Evolutionary conservation across 2,797 vertebrate species (phyloP).

Genomic region (Tenualosa thibaudeaui): DNA sequence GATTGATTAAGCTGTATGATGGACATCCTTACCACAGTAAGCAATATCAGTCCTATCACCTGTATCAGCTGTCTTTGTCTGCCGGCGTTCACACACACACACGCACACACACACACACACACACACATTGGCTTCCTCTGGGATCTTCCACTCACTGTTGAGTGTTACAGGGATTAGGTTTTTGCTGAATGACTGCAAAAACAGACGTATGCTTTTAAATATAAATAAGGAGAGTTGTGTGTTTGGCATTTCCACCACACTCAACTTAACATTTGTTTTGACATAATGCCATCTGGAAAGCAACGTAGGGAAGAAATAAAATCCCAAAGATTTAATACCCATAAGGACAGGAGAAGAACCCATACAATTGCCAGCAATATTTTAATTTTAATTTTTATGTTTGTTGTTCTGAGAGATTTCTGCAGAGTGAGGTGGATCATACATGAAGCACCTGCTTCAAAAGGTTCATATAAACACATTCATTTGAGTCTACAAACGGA

Average conservation of each 20-base stretch:
- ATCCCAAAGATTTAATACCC: neutral
- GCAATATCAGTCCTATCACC: neutral
- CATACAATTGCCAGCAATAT: neutral
- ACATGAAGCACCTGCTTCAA: neutral
- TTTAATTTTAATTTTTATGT: neutral
- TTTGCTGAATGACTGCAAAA: neutral
- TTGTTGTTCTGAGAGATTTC: neutral
- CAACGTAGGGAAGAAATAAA: neutral
- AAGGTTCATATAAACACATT: neutral
- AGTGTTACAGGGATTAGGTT: neutral
- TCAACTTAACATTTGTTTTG: neutral
- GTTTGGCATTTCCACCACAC: neutral
- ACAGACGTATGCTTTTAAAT: neutral
- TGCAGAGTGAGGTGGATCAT: neutral
- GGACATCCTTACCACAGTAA: neutral
- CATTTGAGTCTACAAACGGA: neutral
- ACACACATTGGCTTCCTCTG: neutral
- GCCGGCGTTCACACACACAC: too few relatives aligned
- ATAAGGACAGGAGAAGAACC: neutral
- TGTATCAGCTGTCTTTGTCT: too few relatives aligned
- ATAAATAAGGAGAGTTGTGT: neutral
- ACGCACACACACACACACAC: neutral
- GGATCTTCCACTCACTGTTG: neutral
- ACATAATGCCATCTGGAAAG: conserved; percentile 9
- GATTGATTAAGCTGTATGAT: neutral